Conservation (phyloP, 2,888 invertebrate genomes). For the Micoletzkya japonica region DNA sequence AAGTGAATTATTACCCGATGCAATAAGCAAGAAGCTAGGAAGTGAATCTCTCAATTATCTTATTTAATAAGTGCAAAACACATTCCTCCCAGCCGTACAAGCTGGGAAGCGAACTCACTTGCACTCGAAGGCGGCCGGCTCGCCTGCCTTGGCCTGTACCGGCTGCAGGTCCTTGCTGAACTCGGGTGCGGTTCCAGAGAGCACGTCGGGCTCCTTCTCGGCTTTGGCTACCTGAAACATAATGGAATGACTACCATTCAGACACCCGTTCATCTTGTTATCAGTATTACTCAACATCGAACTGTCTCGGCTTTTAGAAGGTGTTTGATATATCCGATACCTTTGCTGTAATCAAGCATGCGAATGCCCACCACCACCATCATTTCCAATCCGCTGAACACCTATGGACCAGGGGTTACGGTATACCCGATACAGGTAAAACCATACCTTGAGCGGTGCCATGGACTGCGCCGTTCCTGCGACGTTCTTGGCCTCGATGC, state of each 20-base stretch:
- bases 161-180: slow-evolving; percentile 78
- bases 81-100: not conserved
- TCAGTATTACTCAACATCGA: not conserved
- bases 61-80: not conserved
- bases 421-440: not conserved
- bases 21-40: not conserved
- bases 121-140: slow-evolving; percentile 82
- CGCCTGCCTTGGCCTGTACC: slow-evolving; percentile 84
- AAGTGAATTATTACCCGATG: not conserved
- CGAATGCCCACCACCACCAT: too few species aligned
- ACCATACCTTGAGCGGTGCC: slow-evolving; percentile 50
- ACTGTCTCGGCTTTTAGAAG: not conserved
- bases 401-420: not conserved
- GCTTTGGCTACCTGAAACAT: slow-evolving; percentile 31
- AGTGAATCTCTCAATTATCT: not conserved
- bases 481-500: slow-evolving; percentile 81
- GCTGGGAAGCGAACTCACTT: slow-evolving; percentile 65
- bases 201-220: slow-evolving; percentile 34
- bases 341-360: not conserved
- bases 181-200: slow-evolving; percentile 72
- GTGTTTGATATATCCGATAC: slow-evolving; percentile 22
- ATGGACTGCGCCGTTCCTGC: slow-evolving; percentile 69
- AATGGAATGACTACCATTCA: not conserved
- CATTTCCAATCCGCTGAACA: too few species aligned
- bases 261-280: not conserved